These are phyloP conservation scores for Chrysochloris asiatica DNA, from an alignment of 2,113 vertebrate species.

Conservation along the genomic window DNA sequence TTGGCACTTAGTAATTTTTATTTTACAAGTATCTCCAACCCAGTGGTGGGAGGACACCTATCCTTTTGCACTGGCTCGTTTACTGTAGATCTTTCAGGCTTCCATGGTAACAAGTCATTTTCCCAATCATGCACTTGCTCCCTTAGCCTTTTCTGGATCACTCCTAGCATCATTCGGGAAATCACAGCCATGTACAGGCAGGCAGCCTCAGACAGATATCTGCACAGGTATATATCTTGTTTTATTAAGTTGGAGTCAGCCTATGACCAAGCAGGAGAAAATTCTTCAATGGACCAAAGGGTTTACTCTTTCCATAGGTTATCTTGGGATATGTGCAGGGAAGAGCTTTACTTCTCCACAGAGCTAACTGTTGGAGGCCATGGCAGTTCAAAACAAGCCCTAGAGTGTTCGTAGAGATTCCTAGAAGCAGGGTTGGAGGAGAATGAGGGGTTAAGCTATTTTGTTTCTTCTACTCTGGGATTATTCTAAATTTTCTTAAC, in stretches of 20 bases:
- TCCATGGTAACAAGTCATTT: neutral
- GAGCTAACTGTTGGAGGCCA: neutral
- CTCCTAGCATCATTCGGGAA: neutral
- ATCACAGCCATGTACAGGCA: neutral
- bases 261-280: conserved; percentile 41
- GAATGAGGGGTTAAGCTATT: conserved; percentile 32
- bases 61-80: neutral
- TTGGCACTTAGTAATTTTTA: conserved; percentile 27
- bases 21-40: conserved; percentile 26
- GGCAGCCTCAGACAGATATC: neutral
- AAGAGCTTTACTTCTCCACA: conserved; percentile 21
- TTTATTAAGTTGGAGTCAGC: conserved; percentile 34
- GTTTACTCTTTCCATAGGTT: conserved; percentile 45
- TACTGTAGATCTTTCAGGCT: conserved; percentile 27
- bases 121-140: neutral
- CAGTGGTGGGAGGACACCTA: neutral
- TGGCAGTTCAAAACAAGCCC: conserved; percentile 14
- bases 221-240: conserved; percentile 13
- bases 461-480: conserved; percentile 11
- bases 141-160: conserved; percentile 1
- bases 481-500: neutral
- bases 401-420: neutral
- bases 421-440: neutral
- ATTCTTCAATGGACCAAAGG: conserved; percentile 3
- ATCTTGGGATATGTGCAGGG: neutral